Base-by-base conservation (phyloP, 2,113 vertebrate species). In the Tinamus guttatus region DNA sequence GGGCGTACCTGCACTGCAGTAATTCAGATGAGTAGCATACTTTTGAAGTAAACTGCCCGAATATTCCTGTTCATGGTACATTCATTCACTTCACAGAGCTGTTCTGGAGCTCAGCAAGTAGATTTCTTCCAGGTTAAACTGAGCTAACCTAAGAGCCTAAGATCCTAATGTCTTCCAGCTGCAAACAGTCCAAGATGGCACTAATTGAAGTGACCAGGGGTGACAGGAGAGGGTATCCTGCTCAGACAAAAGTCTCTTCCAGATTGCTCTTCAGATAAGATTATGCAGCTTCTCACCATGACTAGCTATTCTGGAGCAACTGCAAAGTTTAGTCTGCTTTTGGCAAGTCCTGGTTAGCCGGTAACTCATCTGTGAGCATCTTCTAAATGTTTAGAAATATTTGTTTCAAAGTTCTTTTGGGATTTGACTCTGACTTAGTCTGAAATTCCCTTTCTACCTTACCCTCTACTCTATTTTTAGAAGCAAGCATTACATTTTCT, bases 121-220 rank as follows among this genome's bases (percentile, higher is more conserved):
- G 60, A 78, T 76, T 85, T 51, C 41, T 95, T 71, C 81, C 32
- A 92, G 59, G 82, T 96, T 88, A 92, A 94, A 36, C 76, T 34
- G 82, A 93, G 68, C 71, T 74, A 90, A 93, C 1, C 2, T 11
- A 71, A 82, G 20, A 40, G 27, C 80, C 51, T n/a, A 93, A 64
- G 71, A 96, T 59, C 22, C 60, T 83, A 54, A 19, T 6, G 6
- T 41, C 27, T 49, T 93, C 68, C 76, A 92, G 63, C 30, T 88
- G 68, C 54, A 85, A 76, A 82, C 32, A 94, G 32, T 2, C 54
- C 19, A 81, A 24, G 22, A 43, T 2, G 36, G n/a, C 34, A 60
- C 32, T 18, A 85, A 32, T 0, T 34, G 38, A 81, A 43, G 27
- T 8, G 2, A 13, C 40, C n/a, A 64, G 21, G 65, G 64, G 30